Evolutionary conservation across 2,113 vertebrate species (phyloP), one percentile per base, ranked within the genome.

Genomic region (Heterochromis multidens): DNA sequence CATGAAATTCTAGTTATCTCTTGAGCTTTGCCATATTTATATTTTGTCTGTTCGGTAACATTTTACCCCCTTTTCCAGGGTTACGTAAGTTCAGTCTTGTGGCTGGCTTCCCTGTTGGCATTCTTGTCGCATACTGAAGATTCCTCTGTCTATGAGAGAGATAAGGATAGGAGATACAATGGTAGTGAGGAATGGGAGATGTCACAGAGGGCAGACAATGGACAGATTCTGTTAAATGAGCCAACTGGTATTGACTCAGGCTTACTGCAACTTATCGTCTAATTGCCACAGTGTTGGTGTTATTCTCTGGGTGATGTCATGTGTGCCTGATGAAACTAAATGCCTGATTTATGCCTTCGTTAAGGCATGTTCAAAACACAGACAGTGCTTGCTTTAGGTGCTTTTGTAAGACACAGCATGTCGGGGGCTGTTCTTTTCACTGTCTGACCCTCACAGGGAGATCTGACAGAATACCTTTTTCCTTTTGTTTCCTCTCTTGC

Each of bases 401-500:
- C 79, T 92, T 93, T 93, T 92, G 85, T 90, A 60, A 86, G 79
- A 61, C 91, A 89, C 90, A 90, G 91, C 80, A 82, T 87, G 90
- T 74, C 83, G 56, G 63, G 80, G 65, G 59, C 16, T 80, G 88
- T 83, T 92, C 81, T 83, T 86, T 90, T 91, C 80, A 83, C 90
- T 76, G 90, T 88, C 81, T 93, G 89, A 89, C 91, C 91, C 88
- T 87, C 56, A 57, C 78, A 62, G 83, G 79, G 88, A 92, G 82
- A 92, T 93, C 84, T 92, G 77, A 81, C 92, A 88, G 91, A 95
- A 95, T 94, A 89, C 84, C 82, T 82, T 87, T 95, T 94, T 88
- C 84, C 82, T 82, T 87, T 95, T 93, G 91, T 94, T 95, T 94
- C 86, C 86, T 88, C 84, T 80, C 80, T 84, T 81, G 86, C 90